phyloP scores from a whole-genome alignment of 2,113 vertebrate species.

The Leptodactylus fuscus region DNA sequence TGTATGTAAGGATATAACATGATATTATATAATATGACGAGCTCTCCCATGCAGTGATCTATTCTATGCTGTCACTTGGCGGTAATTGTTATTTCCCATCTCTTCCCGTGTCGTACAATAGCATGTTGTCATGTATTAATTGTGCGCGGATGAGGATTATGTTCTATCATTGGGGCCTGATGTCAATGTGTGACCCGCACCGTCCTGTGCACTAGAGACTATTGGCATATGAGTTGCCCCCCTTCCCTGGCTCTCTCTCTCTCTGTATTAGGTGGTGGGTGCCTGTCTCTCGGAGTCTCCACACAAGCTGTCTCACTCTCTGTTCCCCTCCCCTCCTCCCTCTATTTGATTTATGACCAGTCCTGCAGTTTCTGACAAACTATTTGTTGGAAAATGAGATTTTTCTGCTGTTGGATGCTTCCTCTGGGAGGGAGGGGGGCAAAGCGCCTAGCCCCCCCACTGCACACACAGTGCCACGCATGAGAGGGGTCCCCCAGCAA shows the following conservation, averaged over 20 bases:
- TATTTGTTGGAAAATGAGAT: conserved; percentile 61
- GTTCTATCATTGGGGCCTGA: background rate
- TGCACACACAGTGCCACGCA: conserved; percentile 60
- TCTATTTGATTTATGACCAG: conserved; percentile 61
- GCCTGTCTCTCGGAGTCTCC: conserved; percentile 40
- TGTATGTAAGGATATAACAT: background rate
- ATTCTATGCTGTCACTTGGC: background rate
- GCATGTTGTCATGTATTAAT: conserved; percentile 18
- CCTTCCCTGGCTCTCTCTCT: background rate
- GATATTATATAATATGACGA: background rate
- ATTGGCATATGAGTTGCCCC: background rate
- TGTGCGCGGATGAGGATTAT: background rate
- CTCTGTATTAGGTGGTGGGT: background rate
- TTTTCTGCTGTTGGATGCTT: conserved; percentile 61
- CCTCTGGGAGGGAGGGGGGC: conserved; percentile 47
- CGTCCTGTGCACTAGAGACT: conserved; percentile 3
- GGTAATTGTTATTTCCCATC: background rate
- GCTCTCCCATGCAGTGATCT: background rate
- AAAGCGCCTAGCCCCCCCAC: conserved; percentile 36
- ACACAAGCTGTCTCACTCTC: conserved; percentile 53
- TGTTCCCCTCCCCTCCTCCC: conserved; percentile 66
- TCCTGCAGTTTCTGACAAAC: conserved; percentile 60
- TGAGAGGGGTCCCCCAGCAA: conserved; percentile 59
- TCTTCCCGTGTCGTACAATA: no score
- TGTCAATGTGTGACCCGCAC: conserved; percentile 1